Base-by-base conservation (phyloP, 2,797 vertebrate genomes). In the Mormyrus hasselquistii region DNA sequence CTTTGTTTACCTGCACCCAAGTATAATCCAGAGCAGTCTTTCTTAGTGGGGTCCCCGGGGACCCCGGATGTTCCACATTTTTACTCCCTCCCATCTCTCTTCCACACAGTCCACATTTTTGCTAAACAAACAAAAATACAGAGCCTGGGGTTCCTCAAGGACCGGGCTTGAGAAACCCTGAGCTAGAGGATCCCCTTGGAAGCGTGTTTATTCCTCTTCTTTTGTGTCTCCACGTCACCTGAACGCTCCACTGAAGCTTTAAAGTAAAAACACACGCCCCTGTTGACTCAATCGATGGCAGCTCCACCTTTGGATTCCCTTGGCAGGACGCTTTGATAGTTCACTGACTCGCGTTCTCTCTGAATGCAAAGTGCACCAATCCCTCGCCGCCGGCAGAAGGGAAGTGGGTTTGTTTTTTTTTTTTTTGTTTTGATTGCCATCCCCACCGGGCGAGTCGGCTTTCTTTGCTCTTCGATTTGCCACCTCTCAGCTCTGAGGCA, bases 191-290 rank as follows among this genome's bases (percentile, higher is more conserved):
- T 55, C 41, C 76, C 41, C 41, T 47, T 47, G 47, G 22, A 82
- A 82, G 19, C 19, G 22, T 82, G 76, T 82, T 82, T 82, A 44
- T 82, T 1, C 38, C 93, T 93, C 92, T 94, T 91, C 91, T 69
- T 92, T 94, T 91, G 89, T 89, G 90, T 93, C 91, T 93, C 88
- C 53, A 87, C 76, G 6, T 91, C 90, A 93, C 92, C 94, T 91
- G 92, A 91, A 94, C 92, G 94, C 93, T 93, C 93, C 93, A 93
- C 91, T 90, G 92, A 93, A 95, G 94, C 94, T 93, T 95, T 95
- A 94, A 94, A 93, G 89, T 89, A 91, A 94, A 93, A 94, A 94
- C 93, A 94, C 93, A 92, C 91, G 4, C 57, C 92, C 91, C 90
- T 93, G 91, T 92, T 92, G 93, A 92, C 95, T 95, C 94, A 95